phyloP scores from a whole-genome alignment of 2,113 vertebrate genomes.

The Vidua chalybeata region DNA sequence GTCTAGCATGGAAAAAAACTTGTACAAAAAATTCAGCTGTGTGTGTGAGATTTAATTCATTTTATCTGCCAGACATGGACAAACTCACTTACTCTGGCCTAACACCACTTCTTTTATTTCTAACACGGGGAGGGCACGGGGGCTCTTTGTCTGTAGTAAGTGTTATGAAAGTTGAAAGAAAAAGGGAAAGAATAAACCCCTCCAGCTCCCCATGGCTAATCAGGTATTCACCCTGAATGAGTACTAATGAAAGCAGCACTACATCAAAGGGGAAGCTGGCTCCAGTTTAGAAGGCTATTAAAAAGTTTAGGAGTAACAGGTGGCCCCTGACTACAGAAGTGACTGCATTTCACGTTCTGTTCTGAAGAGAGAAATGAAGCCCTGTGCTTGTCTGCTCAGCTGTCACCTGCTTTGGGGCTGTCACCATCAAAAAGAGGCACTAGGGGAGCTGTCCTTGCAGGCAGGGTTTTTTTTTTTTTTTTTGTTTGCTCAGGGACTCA shows the following conservation, averaged over 20 bases:
- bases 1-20: neutral
- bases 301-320: neutral
- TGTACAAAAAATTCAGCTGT: neutral
- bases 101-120: neutral
- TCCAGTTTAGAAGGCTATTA: slow-evolving; percentile 18
- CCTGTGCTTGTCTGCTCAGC: neutral
- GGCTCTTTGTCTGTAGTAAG: neutral
- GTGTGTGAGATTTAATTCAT: neutral
- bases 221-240: slow-evolving; percentile 15
- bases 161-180: neutral
- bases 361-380: neutral
- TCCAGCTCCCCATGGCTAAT: slow-evolving; percentile 1
- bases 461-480: neutral
- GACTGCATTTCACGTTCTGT: neutral
- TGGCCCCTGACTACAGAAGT: neutral
- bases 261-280: slow-evolving; percentile 34
- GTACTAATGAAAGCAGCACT: slow-evolving; percentile 6
- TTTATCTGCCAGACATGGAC: neutral
- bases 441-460: neutral
- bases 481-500: neutral
- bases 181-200: neutral
- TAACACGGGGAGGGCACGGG: rapidly evolving
- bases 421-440: neutral
- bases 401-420: neutral
- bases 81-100: neutral